Evolutionary conservation across 1,140 invertebrate species (phyloP).

Genomic region (Hylaeus anthracinus): DNA sequence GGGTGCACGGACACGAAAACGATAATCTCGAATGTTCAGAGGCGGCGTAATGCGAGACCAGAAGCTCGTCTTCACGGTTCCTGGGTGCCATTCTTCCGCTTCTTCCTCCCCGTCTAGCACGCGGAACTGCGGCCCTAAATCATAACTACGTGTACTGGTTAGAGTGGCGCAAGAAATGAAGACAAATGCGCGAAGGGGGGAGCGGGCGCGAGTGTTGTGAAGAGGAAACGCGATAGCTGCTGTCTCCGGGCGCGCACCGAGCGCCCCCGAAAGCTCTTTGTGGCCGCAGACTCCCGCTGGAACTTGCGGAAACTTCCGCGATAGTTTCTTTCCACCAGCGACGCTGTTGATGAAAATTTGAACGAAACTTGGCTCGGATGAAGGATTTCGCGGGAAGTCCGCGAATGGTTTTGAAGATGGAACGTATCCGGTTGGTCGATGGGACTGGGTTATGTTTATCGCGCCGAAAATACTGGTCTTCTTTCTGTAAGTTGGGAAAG

Average conservation of each 20-base stretch:
- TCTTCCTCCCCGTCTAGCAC: conserved; percentile 12
- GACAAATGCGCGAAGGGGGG: conserved; percentile 68
- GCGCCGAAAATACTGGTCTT: neutral
- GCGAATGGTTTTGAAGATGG: conserved; percentile 6
- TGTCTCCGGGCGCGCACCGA: conserved; percentile 50
- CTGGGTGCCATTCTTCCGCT: neutral
- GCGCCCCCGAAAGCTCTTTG: conserved; percentile 14
- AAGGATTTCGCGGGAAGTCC: conserved; percentile 26
- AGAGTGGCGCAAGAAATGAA: conserved; percentile 74
- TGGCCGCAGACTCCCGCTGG: conserved; percentile 6
- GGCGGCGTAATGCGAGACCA: conserved; percentile 16
- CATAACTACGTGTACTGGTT: conserved; percentile 71
- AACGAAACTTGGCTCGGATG: conserved; percentile 43
- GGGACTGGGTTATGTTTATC: neutral
- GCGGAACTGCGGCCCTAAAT: conserved; percentile 68
- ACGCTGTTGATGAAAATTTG: conserved; percentile 61
- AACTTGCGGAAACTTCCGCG: conserved; percentile 35
- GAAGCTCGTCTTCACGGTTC: conserved; percentile 23
- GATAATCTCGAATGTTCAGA: conserved; percentile 29
- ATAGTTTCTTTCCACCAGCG: conserved; percentile 9
- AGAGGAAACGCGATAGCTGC: conserved; percentile 74
- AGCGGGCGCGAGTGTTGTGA: conserved; percentile 65
- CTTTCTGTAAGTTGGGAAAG: no score
- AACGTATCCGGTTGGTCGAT: conserved; percentile 1
- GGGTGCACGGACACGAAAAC: conserved; percentile 12